These are phyloP conservation scores for Nomada fabriciana DNA, from an alignment of 2,888 invertebrate species.

Conservation along the genomic window DNA sequence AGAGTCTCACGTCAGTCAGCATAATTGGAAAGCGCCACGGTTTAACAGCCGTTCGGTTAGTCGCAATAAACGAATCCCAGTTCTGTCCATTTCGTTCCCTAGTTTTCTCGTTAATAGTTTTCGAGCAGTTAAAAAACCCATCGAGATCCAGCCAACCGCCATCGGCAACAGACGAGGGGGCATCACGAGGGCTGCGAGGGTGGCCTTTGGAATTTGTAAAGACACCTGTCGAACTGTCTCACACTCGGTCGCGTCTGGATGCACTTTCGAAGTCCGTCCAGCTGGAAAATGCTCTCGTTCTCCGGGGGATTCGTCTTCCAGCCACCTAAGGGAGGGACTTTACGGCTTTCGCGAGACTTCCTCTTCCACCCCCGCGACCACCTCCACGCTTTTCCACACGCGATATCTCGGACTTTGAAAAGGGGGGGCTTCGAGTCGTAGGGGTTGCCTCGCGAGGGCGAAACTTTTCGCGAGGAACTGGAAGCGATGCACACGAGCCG, in stretches of 20 bases:
- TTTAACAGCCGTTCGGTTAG: too few species aligned
- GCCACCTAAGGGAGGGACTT: slow-evolving; percentile 38
- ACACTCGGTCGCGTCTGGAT: slow-evolving; percentile 24
- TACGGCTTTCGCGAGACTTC: slow-evolving; percentile 61
- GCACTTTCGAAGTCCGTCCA: slow-evolving; percentile 51
- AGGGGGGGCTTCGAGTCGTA: not conserved
- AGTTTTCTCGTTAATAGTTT: slow-evolving; percentile 21
- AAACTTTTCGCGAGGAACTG: slow-evolving; percentile 59
- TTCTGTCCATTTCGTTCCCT: not conserved
- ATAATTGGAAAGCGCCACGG: too few species aligned
- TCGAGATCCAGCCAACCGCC: slow-evolving; percentile 16
- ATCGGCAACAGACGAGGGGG: not conserved
- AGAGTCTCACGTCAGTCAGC: too few species aligned
- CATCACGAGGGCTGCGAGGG: not conserved
- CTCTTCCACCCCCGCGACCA: not conserved
- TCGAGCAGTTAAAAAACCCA: not conserved
- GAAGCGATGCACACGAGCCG: slow-evolving; percentile 57
- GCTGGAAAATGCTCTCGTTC: slow-evolving; percentile 46
- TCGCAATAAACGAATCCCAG: not conserved
- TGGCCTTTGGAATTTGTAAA: slow-evolving; percentile 40
- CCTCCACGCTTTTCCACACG: not conserved
- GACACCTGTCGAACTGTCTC: slow-evolving; percentile 61
- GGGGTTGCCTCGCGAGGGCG: slow-evolving; percentile 25
- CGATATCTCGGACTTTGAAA: slow-evolving; percentile 49
- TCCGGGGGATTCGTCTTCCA: slow-evolving; percentile 49